Conservation (phyloP, 2,888 invertebrate genomes). For the Poecilus cupreus region DNA sequence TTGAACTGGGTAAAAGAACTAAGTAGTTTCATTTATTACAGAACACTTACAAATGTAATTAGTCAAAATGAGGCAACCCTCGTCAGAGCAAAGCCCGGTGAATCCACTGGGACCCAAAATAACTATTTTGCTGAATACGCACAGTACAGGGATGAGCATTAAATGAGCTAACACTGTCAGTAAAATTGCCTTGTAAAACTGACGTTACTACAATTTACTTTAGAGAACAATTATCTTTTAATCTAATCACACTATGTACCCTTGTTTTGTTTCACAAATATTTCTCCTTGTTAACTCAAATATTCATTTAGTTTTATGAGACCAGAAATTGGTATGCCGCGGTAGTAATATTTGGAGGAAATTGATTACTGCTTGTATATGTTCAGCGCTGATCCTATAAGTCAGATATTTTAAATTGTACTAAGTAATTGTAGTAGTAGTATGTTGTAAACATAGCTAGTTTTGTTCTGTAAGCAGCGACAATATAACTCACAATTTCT, state of each 20-base stretch:
- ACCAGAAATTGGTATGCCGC: no score
- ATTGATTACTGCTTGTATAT: no score
- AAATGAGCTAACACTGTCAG: conserved; percentile 30
- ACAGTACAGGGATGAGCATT: conserved; percentile 12
- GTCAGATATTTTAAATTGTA: no score
- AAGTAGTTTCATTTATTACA: conserved; percentile 5
- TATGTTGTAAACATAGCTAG: no score
- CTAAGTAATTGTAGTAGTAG: no score
- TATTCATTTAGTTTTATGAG: no score
- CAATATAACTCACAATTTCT: no score
- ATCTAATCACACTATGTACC: not conserved
- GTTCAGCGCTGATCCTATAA: no score
- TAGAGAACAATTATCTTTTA: not conserved
- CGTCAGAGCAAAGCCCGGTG: conserved; percentile 56
- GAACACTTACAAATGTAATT: conserved; percentile 56
- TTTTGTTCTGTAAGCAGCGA: no score
- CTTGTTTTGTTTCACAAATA: no score
- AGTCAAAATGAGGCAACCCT: conserved; percentile 62
- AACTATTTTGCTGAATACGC: conserved; percentile 34
- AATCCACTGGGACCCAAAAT: conserved; percentile 2
- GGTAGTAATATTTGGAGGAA: no score
- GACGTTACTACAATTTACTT: not conserved
- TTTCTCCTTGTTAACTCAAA: no score
- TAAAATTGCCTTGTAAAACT: conserved; percentile 31
- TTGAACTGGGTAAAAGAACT: not conserved